Evolutionary conservation across 2,888 invertebrate genomes (phyloP), one percentile per base, ranked within the genome.

Genomic region (Brachylomia viminalis): DNA sequence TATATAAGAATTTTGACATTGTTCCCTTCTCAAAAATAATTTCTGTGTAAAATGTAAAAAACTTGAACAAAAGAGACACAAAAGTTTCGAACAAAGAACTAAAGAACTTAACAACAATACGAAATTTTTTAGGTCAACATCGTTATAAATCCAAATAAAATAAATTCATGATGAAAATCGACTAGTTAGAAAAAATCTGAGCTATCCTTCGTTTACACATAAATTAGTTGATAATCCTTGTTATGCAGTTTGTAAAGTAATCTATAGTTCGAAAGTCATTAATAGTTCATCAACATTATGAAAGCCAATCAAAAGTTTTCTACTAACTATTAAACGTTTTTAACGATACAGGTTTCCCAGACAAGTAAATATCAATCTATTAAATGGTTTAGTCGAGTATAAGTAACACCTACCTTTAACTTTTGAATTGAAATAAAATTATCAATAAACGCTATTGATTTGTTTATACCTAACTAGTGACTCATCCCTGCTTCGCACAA

Each of bases 211-310:
- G 23, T 49, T 49, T 70, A 27, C 38, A 52, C 30, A 45, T n/a
- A 13, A 20, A 33, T 38, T 1, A 11, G 6, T 13, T 38, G 0
- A 7, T 47, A 52, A 27, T 45, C 17, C 11, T 30, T 23, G 61
- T n/a, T 38, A 82, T 45, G 58, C 45, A 82, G 38, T 68, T 49
- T 5, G n/a, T 20, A 47, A 62, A 64, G 17, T 75, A 54, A 75
- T 75, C 38, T 65, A 72, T 5, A 42, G 42, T 58, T 23, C 6
- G 17, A 68, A 82, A 75, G 52, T 47, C 56, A 52, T 82, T 85
- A 85, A 75, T 59, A 82, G 64, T 82, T 72, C 45, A 85, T 82
- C 64, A 82, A 72, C 58, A 17, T 69, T 42, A 76, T 82, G 72
- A 72, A 69, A 76, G 54, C 52, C 62, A 76, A 82, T 82, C 64